Evolutionary conservation across 2,888 invertebrate species (phyloP).

Genomic region (Pollenia griseotomentosa): DNA sequence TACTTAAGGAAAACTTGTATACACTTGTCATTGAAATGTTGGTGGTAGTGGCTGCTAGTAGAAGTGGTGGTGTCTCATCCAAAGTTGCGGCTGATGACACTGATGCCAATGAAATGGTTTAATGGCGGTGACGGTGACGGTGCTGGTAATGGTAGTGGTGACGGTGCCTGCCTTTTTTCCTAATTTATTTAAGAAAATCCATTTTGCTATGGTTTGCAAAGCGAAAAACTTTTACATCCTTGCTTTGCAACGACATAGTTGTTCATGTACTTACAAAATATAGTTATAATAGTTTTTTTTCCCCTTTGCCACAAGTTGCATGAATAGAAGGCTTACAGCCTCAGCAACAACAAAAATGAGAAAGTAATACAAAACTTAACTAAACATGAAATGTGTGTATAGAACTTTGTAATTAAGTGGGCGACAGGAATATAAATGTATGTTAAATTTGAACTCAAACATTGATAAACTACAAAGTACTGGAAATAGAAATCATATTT

Average conservation of each 20-base stretch:
- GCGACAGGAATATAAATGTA: conserved; percentile 71
- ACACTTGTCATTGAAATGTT: conserved; percentile 57
- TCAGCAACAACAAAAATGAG: neutral
- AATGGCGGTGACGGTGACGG: conserved; percentile 30
- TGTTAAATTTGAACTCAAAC: conserved; percentile 65
- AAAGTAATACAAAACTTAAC: conserved; percentile 42
- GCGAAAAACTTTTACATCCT: conserved; percentile 34
- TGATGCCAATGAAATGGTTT: conserved; percentile 52
- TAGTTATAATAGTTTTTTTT: conserved; percentile 64
- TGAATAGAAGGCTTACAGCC: conserved; percentile 4
- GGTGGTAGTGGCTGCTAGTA: neutral
- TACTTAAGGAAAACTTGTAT: conserved; percentile 63
- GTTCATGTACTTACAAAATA: conserved; percentile 57
- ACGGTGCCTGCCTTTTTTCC: conserved; percentile 19
- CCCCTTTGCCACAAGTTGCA: conserved; percentile 16
- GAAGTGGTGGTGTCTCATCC: conserved; percentile 15
- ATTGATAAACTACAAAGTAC: conserved; percentile 57
- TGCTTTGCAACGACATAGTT: conserved; percentile 34
- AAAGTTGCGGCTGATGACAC: conserved; percentile 20
- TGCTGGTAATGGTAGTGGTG: conserved; percentile 36
- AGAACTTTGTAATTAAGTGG: conserved; percentile 70
- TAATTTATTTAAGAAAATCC: conserved; percentile 57
- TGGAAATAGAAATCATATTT: conserved; percentile 51
- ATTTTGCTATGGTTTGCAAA: neutral
- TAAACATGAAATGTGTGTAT: conserved; percentile 53